Conservation (phyloP, 2,113 vertebrate species). For the Notiomystis cincta region DNA sequence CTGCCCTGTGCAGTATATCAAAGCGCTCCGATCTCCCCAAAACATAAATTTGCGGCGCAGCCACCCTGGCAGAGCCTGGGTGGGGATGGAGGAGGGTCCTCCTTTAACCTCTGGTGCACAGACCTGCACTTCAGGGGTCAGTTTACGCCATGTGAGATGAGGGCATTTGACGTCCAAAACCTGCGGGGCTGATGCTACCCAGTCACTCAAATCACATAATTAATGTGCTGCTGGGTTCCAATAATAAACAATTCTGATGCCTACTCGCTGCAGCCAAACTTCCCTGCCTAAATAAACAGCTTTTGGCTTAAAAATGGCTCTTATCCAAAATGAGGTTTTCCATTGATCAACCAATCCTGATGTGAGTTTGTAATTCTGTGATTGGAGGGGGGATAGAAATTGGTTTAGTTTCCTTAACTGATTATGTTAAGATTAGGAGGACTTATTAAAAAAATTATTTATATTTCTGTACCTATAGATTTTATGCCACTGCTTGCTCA, state of each 20-base stretch:
- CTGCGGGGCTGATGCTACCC: conserved; percentile 42
- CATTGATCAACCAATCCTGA: background rate
- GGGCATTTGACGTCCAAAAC: conserved; percentile 31
- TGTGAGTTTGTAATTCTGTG: background rate
- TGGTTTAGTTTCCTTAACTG: background rate
- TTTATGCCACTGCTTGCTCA: background rate
- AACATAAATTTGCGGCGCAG: conserved; percentile 1
- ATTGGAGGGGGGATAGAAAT: background rate
- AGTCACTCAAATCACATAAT: conserved; percentile 61
- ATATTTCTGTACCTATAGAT: background rate
- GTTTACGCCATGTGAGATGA: background rate
- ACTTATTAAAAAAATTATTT: conserved; percentile 24
- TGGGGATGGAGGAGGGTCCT: conserved; percentile 35
- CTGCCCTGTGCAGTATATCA: conserved; percentile 50
- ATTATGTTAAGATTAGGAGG: background rate
- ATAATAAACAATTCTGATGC: conserved; percentile 66
- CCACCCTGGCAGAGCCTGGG: conserved; percentile 8
- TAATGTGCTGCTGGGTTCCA: conserved; percentile 60
- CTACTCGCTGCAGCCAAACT: conserved; percentile 28
- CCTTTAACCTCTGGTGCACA: conserved; percentile 21
- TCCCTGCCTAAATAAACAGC: background rate
- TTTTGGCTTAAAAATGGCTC: conserved; percentile 18
- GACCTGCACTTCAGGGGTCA: conserved; percentile 28
- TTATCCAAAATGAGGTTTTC: conserved; percentile 21
- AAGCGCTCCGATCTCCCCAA: background rate